These are phyloP conservation scores for Cyanoderma ruficeps DNA, from an alignment of 2,113 vertebrate genomes.

Conservation along the genomic window DNA sequence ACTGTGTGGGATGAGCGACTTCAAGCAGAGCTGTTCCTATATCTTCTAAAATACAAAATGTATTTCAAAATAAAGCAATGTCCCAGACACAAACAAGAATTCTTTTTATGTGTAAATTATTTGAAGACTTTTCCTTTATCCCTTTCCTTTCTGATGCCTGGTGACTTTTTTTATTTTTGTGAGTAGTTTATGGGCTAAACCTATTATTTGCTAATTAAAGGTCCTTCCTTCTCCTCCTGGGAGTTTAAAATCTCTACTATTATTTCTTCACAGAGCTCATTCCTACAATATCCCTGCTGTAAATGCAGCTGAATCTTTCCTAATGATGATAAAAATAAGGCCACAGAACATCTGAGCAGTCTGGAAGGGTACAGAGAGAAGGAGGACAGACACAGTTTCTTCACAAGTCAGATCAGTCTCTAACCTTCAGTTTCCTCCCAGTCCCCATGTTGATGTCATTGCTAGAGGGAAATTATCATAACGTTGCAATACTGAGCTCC, in stretches of 20 bases:
- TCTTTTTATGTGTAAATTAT: background rate
- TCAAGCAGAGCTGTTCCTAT: background rate
- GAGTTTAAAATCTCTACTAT: background rate
- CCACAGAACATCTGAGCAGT: background rate
- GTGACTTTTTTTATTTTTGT: background rate
- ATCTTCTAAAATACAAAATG: background rate
- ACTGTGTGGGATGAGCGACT: background rate
- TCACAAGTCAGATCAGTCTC: background rate
- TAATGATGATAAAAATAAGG: background rate
- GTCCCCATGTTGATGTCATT: background rate
- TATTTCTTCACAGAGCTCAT: background rate
- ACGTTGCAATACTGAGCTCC: background rate
- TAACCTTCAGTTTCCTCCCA: background rate
- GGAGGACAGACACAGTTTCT: background rate
- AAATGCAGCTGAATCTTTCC: background rate
- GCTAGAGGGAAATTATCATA: slow-evolving; percentile 7
- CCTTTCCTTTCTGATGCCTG: background rate
- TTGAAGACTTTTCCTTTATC: background rate
- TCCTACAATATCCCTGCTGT: background rate
- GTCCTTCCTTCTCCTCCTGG: background rate
- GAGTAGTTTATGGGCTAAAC: background rate
- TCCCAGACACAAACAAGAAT: background rate
- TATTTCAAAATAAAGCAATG: background rate
- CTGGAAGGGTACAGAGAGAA: background rate
- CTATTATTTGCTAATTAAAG: background rate